phyloP scores from a whole-genome alignment of 2,797 vertebrate genomes.

The Cuniculus paca region DNA sequence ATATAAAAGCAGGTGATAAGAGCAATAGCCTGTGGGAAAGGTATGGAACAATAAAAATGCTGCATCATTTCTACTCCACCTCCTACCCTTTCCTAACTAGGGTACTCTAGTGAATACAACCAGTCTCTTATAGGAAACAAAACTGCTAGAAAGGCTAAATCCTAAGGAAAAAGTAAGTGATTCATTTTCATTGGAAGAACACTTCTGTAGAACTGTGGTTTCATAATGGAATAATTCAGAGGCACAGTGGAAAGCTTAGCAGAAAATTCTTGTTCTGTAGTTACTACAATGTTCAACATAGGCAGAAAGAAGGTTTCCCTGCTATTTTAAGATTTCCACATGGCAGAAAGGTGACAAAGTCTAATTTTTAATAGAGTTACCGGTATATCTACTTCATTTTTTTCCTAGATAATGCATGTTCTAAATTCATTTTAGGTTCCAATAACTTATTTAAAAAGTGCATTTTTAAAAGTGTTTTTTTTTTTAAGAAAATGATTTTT shows the following conservation, averaged over 20 bases:
- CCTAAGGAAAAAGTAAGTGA: neutral
- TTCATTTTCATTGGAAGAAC: slow-evolving; percentile 1
- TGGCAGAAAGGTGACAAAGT: neutral
- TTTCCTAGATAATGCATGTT: slow-evolving; percentile 25
- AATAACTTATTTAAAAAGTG: neutral
- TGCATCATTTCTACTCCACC: neutral
- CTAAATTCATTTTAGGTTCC: slow-evolving; percentile 34
- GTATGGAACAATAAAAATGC: neutral
- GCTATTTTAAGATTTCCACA: slow-evolving; percentile 21
- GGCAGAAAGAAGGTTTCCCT: neutral
- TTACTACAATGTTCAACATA: slow-evolving; percentile 26
- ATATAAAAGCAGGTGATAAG: neutral
- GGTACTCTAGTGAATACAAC: neutral
- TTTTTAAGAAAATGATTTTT: neutral
- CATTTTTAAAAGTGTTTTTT: neutral
- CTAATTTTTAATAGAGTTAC: neutral
- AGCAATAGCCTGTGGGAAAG: neutral
- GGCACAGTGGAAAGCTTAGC: slow-evolving; percentile 35
- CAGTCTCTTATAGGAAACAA: slow-evolving; percentile 37
- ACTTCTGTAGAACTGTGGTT: neutral
- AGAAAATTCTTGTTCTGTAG: slow-evolving; percentile 53
- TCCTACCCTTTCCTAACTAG: neutral
- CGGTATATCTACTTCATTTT: slow-evolving; percentile 29
- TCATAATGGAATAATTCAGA: slow-evolving; percentile 57
- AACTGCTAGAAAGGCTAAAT: neutral